Conservation (phyloP, 2,888 invertebrate species). For the Lasioglossum marginatum region DNA sequence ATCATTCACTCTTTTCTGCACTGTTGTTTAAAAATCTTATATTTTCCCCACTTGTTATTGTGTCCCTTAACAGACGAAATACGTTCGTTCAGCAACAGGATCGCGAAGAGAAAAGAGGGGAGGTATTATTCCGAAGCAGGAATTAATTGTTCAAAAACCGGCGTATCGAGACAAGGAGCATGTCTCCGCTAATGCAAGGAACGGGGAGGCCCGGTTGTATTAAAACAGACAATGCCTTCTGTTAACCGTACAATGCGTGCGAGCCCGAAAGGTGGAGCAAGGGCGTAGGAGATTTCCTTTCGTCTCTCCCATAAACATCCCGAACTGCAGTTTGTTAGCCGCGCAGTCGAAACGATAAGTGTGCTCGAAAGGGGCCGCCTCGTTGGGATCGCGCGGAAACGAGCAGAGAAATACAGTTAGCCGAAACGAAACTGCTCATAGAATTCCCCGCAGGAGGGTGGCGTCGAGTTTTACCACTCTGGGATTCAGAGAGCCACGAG, state of each 20-base stretch:
- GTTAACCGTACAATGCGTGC: constrained; percentile 23
- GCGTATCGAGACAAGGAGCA: not conserved
- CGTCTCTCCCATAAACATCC: constrained; percentile 17
- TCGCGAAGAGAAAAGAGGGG: too few species aligned
- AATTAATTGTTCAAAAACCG: constrained; percentile 1
- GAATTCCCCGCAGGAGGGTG: constrained; percentile 28
- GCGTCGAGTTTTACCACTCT: constrained; percentile 37
- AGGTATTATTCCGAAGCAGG: not conserved
- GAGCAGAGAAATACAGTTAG: constrained; percentile 55
- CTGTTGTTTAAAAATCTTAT: too few species aligned
- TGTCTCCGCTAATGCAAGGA: not conserved
- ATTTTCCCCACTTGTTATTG: too few species aligned
- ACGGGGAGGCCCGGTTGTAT: not conserved
- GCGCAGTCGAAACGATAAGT: constrained; percentile 26
- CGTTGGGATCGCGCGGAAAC: constrained; percentile 42
- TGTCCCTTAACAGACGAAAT: not conserved
- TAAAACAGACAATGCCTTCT: constrained; percentile 1
- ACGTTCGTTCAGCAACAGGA: not conserved
- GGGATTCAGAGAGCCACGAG: not conserved
- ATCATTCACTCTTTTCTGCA: too few species aligned
- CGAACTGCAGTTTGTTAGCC: constrained; percentile 39
- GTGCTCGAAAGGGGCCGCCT: constrained; percentile 44
- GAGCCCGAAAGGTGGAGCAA: not conserved
- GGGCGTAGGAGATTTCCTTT: constrained; percentile 11
- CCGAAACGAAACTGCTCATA: constrained; percentile 56